Conservation (phyloP, 2,888 invertebrate species). For the Synanthedon myopaeformis region DNA sequence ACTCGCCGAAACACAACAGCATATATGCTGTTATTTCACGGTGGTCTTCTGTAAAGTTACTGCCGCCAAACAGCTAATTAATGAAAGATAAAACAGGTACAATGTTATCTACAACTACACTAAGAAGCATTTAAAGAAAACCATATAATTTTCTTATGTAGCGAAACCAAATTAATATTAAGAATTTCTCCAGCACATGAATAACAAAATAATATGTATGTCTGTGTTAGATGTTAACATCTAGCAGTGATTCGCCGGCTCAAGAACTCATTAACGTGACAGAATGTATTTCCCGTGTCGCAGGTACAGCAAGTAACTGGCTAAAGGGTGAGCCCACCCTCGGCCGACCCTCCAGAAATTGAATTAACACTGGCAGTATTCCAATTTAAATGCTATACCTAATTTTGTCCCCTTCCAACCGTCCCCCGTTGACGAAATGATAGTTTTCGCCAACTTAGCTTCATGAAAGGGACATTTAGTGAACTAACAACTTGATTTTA, state of each 20-base stretch:
- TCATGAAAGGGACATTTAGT: conserved; percentile 4
- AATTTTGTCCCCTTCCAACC: conserved; percentile 22
- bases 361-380: conserved; percentile 53
- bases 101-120: too few relatives aligned
- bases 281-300: conserved; percentile 19
- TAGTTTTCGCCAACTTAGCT: conserved; percentile 1
- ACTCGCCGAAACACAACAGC: too few relatives aligned
- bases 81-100: too few relatives aligned
- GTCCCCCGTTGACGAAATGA: not conserved
- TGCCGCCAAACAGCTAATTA: too few relatives aligned
- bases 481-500: conserved; percentile 10
- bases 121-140: too few relatives aligned
- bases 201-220: too few relatives aligned
- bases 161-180: too few relatives aligned
- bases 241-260: conserved; percentile 6
- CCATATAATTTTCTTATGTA: too few relatives aligned
- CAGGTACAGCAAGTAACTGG: conserved; percentile 13
- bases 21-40: too few relatives aligned
- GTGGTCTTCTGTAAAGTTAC: too few relatives aligned
- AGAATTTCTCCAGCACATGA: too few relatives aligned
- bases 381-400: conserved; percentile 60
- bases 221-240: not conserved
- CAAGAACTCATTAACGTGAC: conserved; percentile 15
- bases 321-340: conserved; percentile 28
- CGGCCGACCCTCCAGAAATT: conserved; percentile 48